These are phyloP conservation scores for Chymomyza amoena DNA, from an alignment of 2,888 invertebrate species.

Conservation along the genomic window DNA sequence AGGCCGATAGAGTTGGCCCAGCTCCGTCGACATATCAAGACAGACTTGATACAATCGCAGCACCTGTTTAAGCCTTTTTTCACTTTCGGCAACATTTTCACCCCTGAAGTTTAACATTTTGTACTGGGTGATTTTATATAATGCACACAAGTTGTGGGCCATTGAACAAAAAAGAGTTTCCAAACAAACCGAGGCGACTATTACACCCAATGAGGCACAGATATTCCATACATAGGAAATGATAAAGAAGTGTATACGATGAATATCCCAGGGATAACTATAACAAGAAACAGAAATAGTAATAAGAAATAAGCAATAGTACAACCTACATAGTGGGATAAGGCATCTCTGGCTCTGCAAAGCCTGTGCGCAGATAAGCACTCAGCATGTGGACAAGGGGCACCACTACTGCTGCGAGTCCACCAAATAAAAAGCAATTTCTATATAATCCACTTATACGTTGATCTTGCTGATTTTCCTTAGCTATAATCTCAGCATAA, in stretches of 20 bases:
- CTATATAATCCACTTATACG: slow-evolving; percentile 30
- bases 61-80: slow-evolving; percentile 7
- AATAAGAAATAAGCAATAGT: too few relatives aligned
- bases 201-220: slow-evolving; percentile 24
- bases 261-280: slow-evolving; percentile 48
- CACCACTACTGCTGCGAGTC: slow-evolving; percentile 14
- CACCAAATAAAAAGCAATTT: slow-evolving; percentile 32
- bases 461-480: slow-evolving; percentile 34
- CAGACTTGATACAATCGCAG: slow-evolving; percentile 28
- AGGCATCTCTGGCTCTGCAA: slow-evolving; percentile 23
- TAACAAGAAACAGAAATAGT: not conserved
- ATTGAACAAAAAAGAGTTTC: slow-evolving; percentile 42
- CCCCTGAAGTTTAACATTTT: slow-evolving; percentile 29
- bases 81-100: not conserved
- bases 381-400: slow-evolving; percentile 24
- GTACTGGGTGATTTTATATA: slow-evolving; percentile 43
- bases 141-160: slow-evolving; percentile 44
- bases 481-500: slow-evolving; percentile 6
- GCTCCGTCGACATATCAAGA: slow-evolving; percentile 30
- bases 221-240: slow-evolving; percentile 26
- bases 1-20: slow-evolving; percentile 36
- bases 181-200: slow-evolving; percentile 33
- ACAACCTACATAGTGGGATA: slow-evolving; percentile 36
- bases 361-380: slow-evolving; percentile 17
- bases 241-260: slow-evolving; percentile 26